Conservation (phyloP, 2,888 invertebrate species). For the Oasisia sp. region DNA sequence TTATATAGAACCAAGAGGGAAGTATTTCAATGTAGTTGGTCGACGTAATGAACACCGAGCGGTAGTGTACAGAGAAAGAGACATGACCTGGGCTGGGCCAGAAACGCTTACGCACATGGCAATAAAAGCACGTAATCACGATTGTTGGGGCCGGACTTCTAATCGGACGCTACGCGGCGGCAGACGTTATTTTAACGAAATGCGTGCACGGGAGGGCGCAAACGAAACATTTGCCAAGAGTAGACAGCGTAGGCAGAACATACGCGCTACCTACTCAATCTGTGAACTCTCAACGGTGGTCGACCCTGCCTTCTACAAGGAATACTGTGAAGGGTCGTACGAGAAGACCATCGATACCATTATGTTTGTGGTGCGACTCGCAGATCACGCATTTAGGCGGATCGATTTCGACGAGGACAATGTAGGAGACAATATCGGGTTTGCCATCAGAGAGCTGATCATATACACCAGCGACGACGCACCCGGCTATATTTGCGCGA, state of each 20-base stretch:
- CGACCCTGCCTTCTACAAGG: neutral
- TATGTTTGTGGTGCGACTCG: neutral
- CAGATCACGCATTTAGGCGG: slow-evolving; percentile 14
- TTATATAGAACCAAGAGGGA: neutral
- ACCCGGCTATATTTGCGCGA: neutral
- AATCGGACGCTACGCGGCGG: too few species aligned
- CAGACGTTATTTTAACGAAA: neutral
- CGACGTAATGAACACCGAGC: neutral
- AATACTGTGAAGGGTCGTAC: neutral
- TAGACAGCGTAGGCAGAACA: neutral
- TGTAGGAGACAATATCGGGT: slow-evolving; percentile 9
- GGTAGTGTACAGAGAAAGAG: neutral
- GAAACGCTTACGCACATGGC: neutral
- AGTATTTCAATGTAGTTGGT: neutral
- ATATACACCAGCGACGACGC: slow-evolving; percentile 14
- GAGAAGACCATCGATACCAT: neutral
- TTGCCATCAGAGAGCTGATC: neutral
- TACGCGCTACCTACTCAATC: neutral
- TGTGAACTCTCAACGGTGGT: neutral
- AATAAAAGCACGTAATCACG: neutral
- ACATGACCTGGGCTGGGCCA: neutral
- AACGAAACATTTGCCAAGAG: neutral
- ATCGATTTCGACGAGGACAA: slow-evolving; percentile 14
- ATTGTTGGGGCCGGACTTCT: neutral
- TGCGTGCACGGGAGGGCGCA: neutral